Evolutionary conservation across 2,888 invertebrate genomes (phyloP).

Genomic region (Drosophila mimetica): DNA sequence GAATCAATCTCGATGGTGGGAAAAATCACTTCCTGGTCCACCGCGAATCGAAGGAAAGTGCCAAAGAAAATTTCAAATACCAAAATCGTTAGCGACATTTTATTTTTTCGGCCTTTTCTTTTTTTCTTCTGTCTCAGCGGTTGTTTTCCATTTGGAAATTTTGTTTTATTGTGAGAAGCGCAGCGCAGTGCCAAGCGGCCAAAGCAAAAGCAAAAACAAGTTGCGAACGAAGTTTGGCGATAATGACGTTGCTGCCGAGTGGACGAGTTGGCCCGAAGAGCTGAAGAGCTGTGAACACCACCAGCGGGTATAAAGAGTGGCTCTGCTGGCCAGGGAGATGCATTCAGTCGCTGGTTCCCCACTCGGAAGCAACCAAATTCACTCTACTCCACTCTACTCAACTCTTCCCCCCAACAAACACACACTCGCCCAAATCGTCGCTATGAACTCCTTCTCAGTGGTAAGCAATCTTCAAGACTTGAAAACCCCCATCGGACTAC

Average conservation of each 20-base stretch:
- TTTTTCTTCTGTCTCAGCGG: slow-evolving; percentile 27
- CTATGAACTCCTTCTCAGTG: slow-evolving; percentile 85
- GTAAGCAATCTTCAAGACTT: slow-evolving; percentile 77
- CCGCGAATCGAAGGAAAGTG: slow-evolving; percentile 66
- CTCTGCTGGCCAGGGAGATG: slow-evolving; percentile 81
- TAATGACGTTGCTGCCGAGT: slow-evolving; percentile 63
- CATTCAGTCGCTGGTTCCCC: slow-evolving; percentile 85
- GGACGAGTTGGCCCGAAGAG: slow-evolving; percentile 36
- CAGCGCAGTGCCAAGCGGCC: slow-evolving; percentile 2
- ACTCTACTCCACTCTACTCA: slow-evolving; percentile 83
- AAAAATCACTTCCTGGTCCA: slow-evolving; percentile 71
- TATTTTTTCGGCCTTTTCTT: slow-evolving; percentile 44
- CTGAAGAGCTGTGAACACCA: slow-evolving; percentile 19
- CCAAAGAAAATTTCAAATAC: slow-evolving; percentile 66
- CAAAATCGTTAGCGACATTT: slow-evolving; percentile 78
- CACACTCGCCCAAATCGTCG: slow-evolving; percentile 82
- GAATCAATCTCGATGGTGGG: slow-evolving; percentile 50
- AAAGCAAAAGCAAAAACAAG: slow-evolving; percentile 54
- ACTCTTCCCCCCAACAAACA: slow-evolving; percentile 80
- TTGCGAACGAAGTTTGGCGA: slow-evolving; percentile 67
- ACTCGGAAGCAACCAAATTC: slow-evolving; percentile 84
- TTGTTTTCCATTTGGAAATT: slow-evolving; percentile 36
- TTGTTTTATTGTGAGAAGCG: slow-evolving; percentile 72
- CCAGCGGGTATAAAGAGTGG: slow-evolving; percentile 83
- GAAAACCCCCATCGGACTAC: background rate